phyloP scores from a whole-genome alignment of 2,113 vertebrate genomes.

The Cyprinodon tularosa region DNA sequence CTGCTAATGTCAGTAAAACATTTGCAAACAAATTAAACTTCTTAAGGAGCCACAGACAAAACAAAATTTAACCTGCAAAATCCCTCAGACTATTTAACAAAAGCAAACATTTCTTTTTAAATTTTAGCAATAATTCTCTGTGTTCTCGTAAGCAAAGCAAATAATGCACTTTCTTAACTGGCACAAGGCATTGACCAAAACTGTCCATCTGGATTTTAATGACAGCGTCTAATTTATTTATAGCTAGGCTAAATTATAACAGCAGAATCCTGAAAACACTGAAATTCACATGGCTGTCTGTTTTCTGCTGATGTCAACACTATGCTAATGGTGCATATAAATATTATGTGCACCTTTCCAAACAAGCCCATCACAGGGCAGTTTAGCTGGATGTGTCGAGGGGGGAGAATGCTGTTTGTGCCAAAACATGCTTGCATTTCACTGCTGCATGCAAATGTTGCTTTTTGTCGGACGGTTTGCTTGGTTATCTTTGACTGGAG shows the following conservation, averaged over 20 bases:
- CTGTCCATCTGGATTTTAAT: conserved; percentile 71
- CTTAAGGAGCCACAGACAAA: not conserved
- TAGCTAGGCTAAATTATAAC: conserved; percentile 40
- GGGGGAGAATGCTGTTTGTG: conserved; percentile 15
- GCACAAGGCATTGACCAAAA: conserved; percentile 58
- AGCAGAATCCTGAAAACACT: conserved; percentile 47
- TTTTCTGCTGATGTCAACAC: conserved; percentile 68
- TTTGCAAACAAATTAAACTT: not conserved
- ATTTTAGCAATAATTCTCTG: conserved; percentile 10
- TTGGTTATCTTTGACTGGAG: conserved; percentile 30
- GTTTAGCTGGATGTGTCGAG: conserved; percentile 30
- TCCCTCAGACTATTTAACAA: conserved; percentile 29
- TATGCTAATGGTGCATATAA: conserved; percentile 68
- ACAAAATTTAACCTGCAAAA: not conserved
- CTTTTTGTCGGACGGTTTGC: conserved; percentile 22
- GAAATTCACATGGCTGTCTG: conserved; percentile 46
- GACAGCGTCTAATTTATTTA: conserved; percentile 61
- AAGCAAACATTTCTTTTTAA: conserved; percentile 50
- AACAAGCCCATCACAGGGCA: conserved; percentile 52
- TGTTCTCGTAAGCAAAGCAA: conserved; percentile 25
- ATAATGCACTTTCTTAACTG: conserved; percentile 43
- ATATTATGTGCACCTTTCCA: conserved; percentile 56
- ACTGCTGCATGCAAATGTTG: conserved; percentile 26
- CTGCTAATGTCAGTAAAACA: not conserved
- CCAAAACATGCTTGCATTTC: conserved; percentile 38